Evolutionary conservation across 1,140 invertebrate species (phyloP).

Genomic region (Drosophila micromelanica): DNA sequence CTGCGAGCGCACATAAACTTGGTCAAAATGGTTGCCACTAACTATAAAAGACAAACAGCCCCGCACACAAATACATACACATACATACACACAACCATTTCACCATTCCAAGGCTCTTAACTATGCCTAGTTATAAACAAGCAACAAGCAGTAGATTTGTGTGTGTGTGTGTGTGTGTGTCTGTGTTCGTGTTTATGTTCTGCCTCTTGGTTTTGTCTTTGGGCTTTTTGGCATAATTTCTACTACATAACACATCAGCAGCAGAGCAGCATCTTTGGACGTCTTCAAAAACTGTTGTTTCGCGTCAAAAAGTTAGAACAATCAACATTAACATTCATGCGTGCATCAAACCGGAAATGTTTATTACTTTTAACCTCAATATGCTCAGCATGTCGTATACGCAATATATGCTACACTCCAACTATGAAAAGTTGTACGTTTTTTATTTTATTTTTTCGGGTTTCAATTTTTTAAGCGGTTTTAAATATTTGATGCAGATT

Average conservation of each 20-base stretch:
- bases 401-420: slow-evolving; percentile 23
- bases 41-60: slow-evolving; percentile 61
- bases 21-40: slow-evolving; percentile 52
- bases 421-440: slow-evolving; percentile 12
- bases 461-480: slow-evolving; percentile 17
- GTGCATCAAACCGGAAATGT: slow-evolving; percentile 67
- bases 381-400: slow-evolving; percentile 45
- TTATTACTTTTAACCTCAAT: slow-evolving; percentile 69
- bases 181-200: slow-evolving; percentile 37
- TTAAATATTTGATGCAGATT: slow-evolving; percentile 1
- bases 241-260: slow-evolving; percentile 59
- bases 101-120: too few species aligned
- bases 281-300: slow-evolving; percentile 41
- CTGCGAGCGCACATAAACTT: slow-evolving; percentile 63
- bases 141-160: slow-evolving; percentile 45
- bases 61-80: slow-evolving; percentile 16
- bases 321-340: slow-evolving; percentile 77
- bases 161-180: slow-evolving; percentile 11
- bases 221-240: slow-evolving; percentile 64
- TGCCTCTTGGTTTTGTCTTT: slow-evolving; percentile 40
- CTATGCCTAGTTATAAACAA: slow-evolving; percentile 53
- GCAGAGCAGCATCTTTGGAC: slow-evolving; percentile 7
- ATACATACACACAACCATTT: too few species aligned
- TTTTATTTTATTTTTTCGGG: slow-evolving; percentile 16
- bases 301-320: slow-evolving; percentile 66